These are phyloP conservation scores for Sinocyclocheilus grahami DNA, from an alignment of 2,113 vertebrate species.

Conservation along the genomic window DNA sequence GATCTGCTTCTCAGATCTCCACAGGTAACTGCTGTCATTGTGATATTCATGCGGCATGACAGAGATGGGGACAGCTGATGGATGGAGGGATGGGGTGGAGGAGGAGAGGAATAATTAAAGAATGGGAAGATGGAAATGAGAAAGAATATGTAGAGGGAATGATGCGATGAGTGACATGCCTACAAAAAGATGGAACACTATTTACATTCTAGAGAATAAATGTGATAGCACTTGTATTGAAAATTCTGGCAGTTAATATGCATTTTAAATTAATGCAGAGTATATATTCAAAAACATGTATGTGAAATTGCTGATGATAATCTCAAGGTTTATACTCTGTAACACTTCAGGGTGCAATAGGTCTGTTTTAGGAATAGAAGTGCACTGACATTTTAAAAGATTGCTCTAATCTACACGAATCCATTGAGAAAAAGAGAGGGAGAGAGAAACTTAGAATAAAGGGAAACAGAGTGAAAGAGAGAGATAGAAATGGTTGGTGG, in stretches of 20 bases:
- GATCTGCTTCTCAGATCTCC: conserved; percentile 25
- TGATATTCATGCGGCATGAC: conserved; percentile 29
- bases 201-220: conserved; percentile 6
- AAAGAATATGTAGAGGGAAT: neutral
- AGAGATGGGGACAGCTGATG: neutral
- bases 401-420: conserved; percentile 17
- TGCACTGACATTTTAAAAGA: conserved; percentile 15
- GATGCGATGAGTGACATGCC: neutral
- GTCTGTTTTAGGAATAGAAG: conserved; percentile 1
- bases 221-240: neutral
- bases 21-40: conserved; percentile 23
- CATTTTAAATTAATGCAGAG: neutral
- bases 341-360: neutral
- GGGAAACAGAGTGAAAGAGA: conserved; percentile 11
- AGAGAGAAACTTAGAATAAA: neutral
- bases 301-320: neutral
- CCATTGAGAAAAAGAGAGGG: conserved; percentile 12
- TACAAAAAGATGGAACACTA: neutral
- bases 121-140: neutral
- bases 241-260: neutral
- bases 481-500: conserved; percentile 25
- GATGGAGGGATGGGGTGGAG: conserved; percentile 20
- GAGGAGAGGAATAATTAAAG: neutral
- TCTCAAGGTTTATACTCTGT: neutral
- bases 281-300: neutral